A percentile compares a stretch with the other conserved stretches of the same genome.
phyloP scores from a whole-genome alignment of 2,797 vertebrate genomes.

The Rhynchonycteris naso region DNA sequence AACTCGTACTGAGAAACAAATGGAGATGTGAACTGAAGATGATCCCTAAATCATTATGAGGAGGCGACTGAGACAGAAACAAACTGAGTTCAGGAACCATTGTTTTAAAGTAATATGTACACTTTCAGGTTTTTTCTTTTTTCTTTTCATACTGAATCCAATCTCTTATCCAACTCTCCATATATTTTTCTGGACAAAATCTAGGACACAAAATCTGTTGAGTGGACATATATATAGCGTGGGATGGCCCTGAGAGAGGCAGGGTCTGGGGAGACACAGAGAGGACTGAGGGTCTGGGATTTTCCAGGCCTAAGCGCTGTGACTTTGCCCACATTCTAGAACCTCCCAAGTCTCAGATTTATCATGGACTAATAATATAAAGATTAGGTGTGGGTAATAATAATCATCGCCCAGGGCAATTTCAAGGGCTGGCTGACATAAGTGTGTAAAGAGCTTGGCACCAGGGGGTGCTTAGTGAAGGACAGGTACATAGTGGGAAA shows the following conservation, averaged over 20 bases:
- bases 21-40: neutral
- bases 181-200: neutral
- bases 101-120: neutral
- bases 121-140: neutral
- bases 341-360: neutral
- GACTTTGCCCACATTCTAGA: neutral
- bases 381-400: neutral
- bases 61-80: neutral
- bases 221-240: neutral
- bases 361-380: neutral
- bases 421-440: neutral
- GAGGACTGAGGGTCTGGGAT: too few species aligned
- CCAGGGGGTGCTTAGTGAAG: neutral
- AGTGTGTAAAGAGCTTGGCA: neutral
- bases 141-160: neutral
- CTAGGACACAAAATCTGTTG: too few species aligned
- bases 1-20: neutral
- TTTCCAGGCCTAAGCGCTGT: neutral
- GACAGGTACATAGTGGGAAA: neutral
- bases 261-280: neutral
- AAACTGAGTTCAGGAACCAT: neutral
- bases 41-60: neutral
- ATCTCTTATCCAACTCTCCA: neutral
- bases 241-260: neutral
- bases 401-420: neutral